Evolutionary conservation across 1,140 invertebrate genomes (phyloP).

Genomic region (Elymnias hypermnestra): DNA sequence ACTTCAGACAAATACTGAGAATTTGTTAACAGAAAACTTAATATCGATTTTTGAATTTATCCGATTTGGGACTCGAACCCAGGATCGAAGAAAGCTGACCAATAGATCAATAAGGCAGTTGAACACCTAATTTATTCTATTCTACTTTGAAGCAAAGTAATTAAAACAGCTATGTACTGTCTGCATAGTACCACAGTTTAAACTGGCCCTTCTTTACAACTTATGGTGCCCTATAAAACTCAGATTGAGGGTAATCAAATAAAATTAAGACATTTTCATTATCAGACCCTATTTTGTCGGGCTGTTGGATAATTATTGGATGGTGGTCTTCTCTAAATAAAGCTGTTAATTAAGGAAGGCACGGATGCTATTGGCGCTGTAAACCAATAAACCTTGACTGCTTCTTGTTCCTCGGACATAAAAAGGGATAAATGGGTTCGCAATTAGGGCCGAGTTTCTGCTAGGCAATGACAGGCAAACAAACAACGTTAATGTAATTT

Average conservation of each 20-base stretch:
- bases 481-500: neutral
- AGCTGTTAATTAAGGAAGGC: slow-evolving; percentile 63
- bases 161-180: too few species aligned
- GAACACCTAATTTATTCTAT: too few species aligned
- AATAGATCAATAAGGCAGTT: too few species aligned
- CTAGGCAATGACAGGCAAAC: slow-evolving; percentile 8
- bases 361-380: slow-evolving; percentile 52
- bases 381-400: slow-evolving; percentile 59
- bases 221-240: slow-evolving; percentile 44
- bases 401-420: slow-evolving; percentile 47
- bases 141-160: too few species aligned
- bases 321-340: slow-evolving; percentile 64
- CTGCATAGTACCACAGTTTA: neutral
- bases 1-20: too few species aligned
- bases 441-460: slow-evolving; percentile 33
- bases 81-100: too few species aligned
- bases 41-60: too few species aligned
- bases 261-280: slow-evolving; percentile 73
- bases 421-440: slow-evolving; percentile 43
- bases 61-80: too few species aligned
- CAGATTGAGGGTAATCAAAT: slow-evolving; percentile 44
- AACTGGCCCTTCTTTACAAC: slow-evolving; percentile 33
- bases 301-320: slow-evolving; percentile 45
- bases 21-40: too few species aligned
- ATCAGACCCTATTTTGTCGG: slow-evolving; percentile 64